A percentile compares a stretch with the other conserved stretches of the same genome.
These are phyloP conservation scores for Kryptopterus vitreolus DNA, from an alignment of 2,797 vertebrate species.

Conservation along the genomic window DNA sequence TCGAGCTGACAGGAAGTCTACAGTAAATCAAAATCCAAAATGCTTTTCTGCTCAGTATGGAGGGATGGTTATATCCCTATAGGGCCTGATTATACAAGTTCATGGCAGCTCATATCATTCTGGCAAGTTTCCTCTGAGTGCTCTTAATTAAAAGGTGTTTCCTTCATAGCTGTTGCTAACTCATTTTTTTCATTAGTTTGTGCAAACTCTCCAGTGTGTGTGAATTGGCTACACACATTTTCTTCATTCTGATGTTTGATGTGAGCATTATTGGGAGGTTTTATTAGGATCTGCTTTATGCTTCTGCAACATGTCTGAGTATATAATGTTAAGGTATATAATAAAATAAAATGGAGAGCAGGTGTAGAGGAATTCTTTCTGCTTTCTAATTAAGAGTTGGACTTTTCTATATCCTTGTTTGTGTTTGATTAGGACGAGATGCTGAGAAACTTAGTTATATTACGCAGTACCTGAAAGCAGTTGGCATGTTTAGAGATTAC, in stretches of 20 bases:
- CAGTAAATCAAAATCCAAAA: not conserved
- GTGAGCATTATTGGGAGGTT: not conserved
- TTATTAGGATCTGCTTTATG: not conserved
- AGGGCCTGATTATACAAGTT: too few species aligned
- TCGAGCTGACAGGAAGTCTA: too few species aligned
- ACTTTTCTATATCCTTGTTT: constrained; percentile 14
- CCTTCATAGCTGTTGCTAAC: not conserved
- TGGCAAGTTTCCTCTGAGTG: not conserved
- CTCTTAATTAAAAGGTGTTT: not conserved
- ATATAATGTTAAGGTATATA: not conserved
- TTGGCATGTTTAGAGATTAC: constrained; percentile 91
- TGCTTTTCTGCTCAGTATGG: not conserved
- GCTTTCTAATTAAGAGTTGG: not conserved
- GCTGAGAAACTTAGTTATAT: constrained; percentile 79
- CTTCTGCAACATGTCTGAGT: not conserved
- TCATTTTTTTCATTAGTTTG: not conserved
- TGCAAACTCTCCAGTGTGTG: not conserved
- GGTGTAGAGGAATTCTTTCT: not conserved
- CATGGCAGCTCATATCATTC: not conserved
- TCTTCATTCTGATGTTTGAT: not conserved
- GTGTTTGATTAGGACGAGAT: constrained; percentile 78
- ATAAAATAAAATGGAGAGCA: not conserved
- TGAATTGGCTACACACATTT: not conserved
- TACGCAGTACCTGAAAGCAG: constrained; percentile 84
- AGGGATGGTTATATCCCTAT: too few species aligned